These are phyloP conservation scores for Sebastes fasciatus DNA, from an alignment of 2,113 vertebrate species.

Conservation along the genomic window DNA sequence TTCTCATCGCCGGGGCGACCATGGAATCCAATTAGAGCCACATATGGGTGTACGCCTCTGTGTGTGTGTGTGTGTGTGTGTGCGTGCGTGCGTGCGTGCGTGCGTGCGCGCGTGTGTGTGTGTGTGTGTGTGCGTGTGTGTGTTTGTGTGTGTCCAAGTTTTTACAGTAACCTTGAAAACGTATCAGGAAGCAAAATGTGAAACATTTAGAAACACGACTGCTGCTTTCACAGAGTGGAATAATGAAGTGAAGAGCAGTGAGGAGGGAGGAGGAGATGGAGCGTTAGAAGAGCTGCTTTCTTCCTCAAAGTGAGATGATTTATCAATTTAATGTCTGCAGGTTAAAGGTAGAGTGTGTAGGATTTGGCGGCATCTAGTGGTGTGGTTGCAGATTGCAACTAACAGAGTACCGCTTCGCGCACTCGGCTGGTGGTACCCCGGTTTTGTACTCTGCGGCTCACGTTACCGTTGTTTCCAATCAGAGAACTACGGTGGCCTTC, in stretches of 20 bases:
- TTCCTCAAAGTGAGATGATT: background rate
- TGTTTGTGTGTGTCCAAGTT: slow-evolving; percentile 17
- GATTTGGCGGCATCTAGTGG: too few species aligned
- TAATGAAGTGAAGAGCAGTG: background rate
- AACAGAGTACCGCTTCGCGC: too few species aligned
- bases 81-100: background rate
- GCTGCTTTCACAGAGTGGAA: slow-evolving; percentile 2
- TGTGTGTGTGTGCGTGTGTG: slow-evolving; percentile 13
- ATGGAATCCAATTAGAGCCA: slow-evolving; percentile 64
- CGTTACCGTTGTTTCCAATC: too few species aligned
- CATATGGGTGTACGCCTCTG: background rate
- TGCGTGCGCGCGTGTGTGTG: background rate
- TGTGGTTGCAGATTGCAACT: too few species aligned
- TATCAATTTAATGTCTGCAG: background rate
- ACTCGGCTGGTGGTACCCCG: too few species aligned
- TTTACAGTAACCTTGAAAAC: slow-evolving; percentile 54
- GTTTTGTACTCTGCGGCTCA: too few species aligned
- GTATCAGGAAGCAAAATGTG: slow-evolving; percentile 17
- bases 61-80: too few species aligned
- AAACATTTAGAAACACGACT: background rate
- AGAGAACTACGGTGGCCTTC: too few species aligned
- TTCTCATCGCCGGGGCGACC: slow-evolving; percentile 41
- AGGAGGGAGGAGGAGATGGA: background rate
- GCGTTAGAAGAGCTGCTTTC: background rate
- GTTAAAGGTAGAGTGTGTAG: background rate